Evolutionary conservation across 2,888 invertebrate species (phyloP), one percentile per base, ranked within the genome.

Genomic region (Ceraclea dissimilis): DNA sequence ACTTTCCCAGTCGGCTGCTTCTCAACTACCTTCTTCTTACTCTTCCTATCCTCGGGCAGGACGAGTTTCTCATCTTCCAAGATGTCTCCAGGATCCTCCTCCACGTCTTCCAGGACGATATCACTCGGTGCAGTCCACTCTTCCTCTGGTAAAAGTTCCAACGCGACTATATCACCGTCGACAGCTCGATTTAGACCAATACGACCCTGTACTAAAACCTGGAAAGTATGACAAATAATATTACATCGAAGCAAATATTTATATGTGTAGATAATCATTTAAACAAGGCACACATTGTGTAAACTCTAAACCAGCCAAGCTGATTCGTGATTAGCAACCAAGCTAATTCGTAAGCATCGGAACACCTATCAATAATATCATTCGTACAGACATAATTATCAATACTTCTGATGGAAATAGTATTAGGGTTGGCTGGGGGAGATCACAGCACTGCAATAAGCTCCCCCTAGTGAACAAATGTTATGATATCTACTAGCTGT

Each of bases 71-170:
- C 86, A 64, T 84, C 85, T 63, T 84, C 83, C 8, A 84, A 67
- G 31, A 80, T 74, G 65, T 85, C 85, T 10, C 86, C 86, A 39
- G 85, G 82, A 65, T 86, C 87, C 61, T 78, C 81, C 2, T 83
- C 83, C 65, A 88, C 88, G 67, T 88, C 88, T 70, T 89, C 86
- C 6, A 90, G 71, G 6, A 91, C 83, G 51, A 91, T 83, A 63
- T 90, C 93, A 69, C 93, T 93, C 0, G 96, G 96, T 43, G 84
- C 83, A 6, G 88, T 83, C 99, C 99, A 99, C 66, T 97, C 81
- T 6, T 82, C 80, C 74, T 95, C 83, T 0, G 94, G 89, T 49
- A 98, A 78, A 49, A 99, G 73, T 73, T 94, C 85, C 52, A 99
- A 76, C 4, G 94, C 98, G 4, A 99, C 96, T 43, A 87, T 75